Conservation (phyloP, 2,797 vertebrate genomes). For the Chrosomus eos region DNA sequence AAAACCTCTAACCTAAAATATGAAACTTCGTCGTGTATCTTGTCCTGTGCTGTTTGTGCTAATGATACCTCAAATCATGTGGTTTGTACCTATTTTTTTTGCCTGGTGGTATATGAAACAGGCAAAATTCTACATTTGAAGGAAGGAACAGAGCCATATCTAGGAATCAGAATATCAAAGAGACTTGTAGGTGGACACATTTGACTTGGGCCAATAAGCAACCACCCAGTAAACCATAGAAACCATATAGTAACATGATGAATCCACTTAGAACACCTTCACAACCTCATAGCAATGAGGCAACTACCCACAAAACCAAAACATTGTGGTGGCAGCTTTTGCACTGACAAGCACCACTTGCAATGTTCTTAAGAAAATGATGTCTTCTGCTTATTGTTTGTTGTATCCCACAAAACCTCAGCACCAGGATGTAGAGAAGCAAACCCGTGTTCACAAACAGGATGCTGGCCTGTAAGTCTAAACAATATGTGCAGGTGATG, state of each 20-base stretch:
- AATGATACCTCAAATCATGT: too few relatives aligned
- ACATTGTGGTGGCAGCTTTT: background rate
- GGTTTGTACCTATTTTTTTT: background rate
- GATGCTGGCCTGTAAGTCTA: constrained; percentile 18
- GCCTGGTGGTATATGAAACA: background rate
- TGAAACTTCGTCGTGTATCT: background rate
- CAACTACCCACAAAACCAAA: background rate
- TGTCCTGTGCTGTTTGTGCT: background rate
- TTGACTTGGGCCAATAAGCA: background rate
- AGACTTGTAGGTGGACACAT: background rate
- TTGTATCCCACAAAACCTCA: constrained; percentile 54
- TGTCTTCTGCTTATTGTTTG: constrained; percentile 43
- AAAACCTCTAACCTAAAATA: background rate
- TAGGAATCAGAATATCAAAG: background rate
- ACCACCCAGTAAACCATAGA: background rate
- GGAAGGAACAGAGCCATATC: background rate
- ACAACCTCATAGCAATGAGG: background rate
- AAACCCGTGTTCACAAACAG: constrained; percentile 33
- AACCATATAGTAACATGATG: background rate
- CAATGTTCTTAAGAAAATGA: background rate
- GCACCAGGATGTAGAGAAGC: constrained; percentile 38
- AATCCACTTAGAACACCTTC: constrained; percentile 3
- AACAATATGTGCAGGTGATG: constrained; percentile 45
- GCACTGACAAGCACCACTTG: background rate
- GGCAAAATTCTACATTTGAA: background rate